Evolutionary conservation across 2,113 vertebrate species (phyloP).

Genomic region (Lethenteron camtschaticum): DNA sequence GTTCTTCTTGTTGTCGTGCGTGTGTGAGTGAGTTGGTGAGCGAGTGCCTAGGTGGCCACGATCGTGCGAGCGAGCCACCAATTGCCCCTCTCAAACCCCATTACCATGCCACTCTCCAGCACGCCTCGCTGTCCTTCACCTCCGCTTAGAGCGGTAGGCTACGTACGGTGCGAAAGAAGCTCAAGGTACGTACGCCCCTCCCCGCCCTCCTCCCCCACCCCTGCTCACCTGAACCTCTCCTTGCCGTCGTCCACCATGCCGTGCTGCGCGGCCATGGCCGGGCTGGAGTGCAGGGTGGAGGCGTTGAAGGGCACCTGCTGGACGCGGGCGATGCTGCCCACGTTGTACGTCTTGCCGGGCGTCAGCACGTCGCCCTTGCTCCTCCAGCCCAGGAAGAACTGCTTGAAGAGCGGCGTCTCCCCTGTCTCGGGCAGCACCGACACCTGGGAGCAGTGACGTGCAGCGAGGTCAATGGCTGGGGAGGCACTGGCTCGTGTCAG

Average conservation of each 20-base stretch:
- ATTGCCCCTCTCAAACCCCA: no score
- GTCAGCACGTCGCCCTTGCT: slow-evolving; percentile 23
- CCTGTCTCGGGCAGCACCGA: slow-evolving; percentile 21
- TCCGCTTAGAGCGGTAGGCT: no score
- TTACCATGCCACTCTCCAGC: no score
- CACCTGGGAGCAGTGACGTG: slow-evolving; percentile 16
- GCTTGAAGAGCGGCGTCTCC: slow-evolving; percentile 28
- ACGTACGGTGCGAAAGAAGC: no score
- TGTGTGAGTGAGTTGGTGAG: no score
- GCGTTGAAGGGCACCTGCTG: slow-evolving; percentile 26
- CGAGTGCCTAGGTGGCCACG: no score
- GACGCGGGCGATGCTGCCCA: slow-evolving; percentile 20
- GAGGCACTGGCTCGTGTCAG: no score
- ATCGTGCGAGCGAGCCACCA: no score
- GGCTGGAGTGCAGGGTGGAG: slow-evolving; percentile 20
- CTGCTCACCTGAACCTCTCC: slow-evolving; percentile 21
- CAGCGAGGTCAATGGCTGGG: no score
- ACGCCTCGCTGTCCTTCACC: no score
- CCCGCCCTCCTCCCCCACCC: neutral
- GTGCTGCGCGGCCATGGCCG: slow-evolving; percentile 29
- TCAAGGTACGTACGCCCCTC: no score
- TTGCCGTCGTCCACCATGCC: slow-evolving; percentile 32
- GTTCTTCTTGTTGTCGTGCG: no score
- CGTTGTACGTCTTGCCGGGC: slow-evolving; percentile 15
- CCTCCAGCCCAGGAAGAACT: slow-evolving; percentile 32